These are phyloP conservation scores for Phenganax subtilis DNA, from an alignment of 92 coral and sea anemone genomes.

Conservation along the genomic window DNA sequence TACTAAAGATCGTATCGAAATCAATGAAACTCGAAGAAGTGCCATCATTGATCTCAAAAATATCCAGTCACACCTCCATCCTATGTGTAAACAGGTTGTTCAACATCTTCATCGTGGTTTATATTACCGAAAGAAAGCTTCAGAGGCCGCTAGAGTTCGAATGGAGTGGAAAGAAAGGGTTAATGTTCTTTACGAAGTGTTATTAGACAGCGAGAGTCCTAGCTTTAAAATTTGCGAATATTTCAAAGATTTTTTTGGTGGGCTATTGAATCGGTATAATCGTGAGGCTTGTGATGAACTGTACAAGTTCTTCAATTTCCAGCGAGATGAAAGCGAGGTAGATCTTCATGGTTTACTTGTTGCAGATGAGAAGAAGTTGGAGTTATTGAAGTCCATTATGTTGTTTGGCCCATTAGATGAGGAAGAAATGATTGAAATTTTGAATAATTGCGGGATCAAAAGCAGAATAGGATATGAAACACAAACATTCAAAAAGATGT, in stretches of 20 bases:
- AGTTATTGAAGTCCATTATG: slow-evolving; percentile 26
- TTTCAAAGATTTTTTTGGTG: slow-evolving; percentile 43
- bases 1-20: slow-evolving; percentile 5
- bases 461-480: neutral
- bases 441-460: neutral
- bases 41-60: neutral
- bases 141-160: slow-evolving; percentile 35
- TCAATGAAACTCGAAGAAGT: neutral
- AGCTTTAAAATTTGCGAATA: slow-evolving; percentile 29
- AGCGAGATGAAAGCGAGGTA: slow-evolving; percentile 46
- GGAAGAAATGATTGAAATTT: neutral
- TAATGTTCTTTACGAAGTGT: neutral
- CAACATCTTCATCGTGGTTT: slow-evolving; percentile 30
- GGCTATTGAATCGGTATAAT: slow-evolving; percentile 39
- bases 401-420: slow-evolving; percentile 7
- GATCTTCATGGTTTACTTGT: slow-evolving; percentile 61
- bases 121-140: slow-evolving; percentile 52
- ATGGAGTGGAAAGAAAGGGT: slow-evolving; percentile 45
- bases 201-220: neutral
- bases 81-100: slow-evolving; percentile 15
- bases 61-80: neutral
- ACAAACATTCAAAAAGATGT: neutral
- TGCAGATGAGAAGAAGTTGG: slow-evolving; percentile 36
- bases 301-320: slow-evolving; percentile 46
- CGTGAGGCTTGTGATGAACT: slow-evolving; percentile 43